Percentiles rank a stretch among this genome's conserved stretches.
These are phyloP conservation scores for Biston betularia DNA, from an alignment of 2,888 invertebrate genomes.

Conservation along the genomic window DNA sequence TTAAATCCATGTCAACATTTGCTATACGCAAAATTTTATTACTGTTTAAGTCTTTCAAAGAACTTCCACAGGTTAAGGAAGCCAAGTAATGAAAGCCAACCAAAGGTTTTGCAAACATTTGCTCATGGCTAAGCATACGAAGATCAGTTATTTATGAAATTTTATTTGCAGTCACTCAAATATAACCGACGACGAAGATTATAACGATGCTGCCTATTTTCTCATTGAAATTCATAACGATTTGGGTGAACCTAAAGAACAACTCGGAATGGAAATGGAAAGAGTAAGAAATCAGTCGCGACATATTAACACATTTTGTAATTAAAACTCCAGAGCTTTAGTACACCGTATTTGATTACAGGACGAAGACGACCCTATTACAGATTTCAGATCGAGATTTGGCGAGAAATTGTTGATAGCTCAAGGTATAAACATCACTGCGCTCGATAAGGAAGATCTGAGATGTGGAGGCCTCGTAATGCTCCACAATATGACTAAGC, in stretches of 20 bases:
- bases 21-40: slow-evolving; percentile 45
- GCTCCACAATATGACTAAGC: slow-evolving; percentile 88
- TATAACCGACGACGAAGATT: slow-evolving; percentile 70
- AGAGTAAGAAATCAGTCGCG: slow-evolving; percentile 67
- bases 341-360: slow-evolving; percentile 51
- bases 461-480: slow-evolving; percentile 91
- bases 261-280: slow-evolving; percentile 91
- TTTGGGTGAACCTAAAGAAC: slow-evolving; percentile 91
- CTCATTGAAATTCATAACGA: slow-evolving; percentile 90
- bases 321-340: background rate
- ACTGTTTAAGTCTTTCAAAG: slow-evolving; percentile 54
- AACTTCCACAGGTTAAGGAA: slow-evolving; percentile 30
- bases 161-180: slow-evolving; percentile 64
- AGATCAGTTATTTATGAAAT: slow-evolving; percentile 1
- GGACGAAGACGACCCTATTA: slow-evolving; percentile 91
- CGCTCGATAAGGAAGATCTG: slow-evolving; percentile 90
- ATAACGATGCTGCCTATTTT: slow-evolving; percentile 86
- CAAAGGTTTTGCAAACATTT: slow-evolving; percentile 7
- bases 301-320: background rate
- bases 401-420: slow-evolving; percentile 87
- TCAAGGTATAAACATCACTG: slow-evolving; percentile 90
- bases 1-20: slow-evolving; percentile 49
- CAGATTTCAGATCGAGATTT: slow-evolving; percentile 90
- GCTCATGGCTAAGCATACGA: slow-evolving; percentile 8
- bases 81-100: slow-evolving; percentile 3